Percentiles rank a stretch among this genome's conserved stretches.
These are phyloP conservation scores for Amazona finschi DNA, from an alignment of 2,797 vertebrate species.

Conservation along the genomic window DNA sequence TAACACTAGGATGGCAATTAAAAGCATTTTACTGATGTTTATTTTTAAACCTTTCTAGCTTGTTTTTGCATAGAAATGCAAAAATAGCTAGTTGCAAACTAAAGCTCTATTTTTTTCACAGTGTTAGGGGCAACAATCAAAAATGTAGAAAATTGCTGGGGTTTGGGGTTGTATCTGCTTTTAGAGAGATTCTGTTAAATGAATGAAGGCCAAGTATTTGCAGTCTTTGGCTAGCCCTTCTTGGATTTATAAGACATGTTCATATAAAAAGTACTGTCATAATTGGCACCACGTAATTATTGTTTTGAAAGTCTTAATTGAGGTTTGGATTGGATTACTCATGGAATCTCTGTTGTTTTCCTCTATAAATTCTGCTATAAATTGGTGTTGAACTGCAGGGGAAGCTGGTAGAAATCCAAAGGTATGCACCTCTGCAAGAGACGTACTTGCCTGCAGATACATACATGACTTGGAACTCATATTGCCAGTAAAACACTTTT, in stretches of 20 bases:
- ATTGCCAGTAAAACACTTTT: not conserved
- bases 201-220: slow-evolving; percentile 1
- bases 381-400: not conserved
- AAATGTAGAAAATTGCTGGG: not conserved
- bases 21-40: not conserved
- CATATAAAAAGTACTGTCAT: not conserved
- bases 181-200: not conserved
- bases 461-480: not conserved
- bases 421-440: not conserved
- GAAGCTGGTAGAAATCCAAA: not conserved
- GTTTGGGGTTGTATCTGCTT: not conserved
- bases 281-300: slow-evolving; percentile 41
- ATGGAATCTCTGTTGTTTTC: slow-evolving; percentile 3
- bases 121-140: not conserved
- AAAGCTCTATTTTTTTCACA: not conserved
- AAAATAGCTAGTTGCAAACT: not conserved
- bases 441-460: not conserved
- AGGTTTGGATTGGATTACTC: slow-evolving; percentile 28
- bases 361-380: slow-evolving; percentile 11
- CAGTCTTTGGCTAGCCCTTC: not conserved
- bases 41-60: not conserved
- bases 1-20: not conserved
- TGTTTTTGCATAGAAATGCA: not conserved
- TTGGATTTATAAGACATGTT: not conserved
- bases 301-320: slow-evolving; percentile 49